Conservation (phyloP, 1,140 invertebrate genomes). For the Anastrepha obliqua region DNA sequence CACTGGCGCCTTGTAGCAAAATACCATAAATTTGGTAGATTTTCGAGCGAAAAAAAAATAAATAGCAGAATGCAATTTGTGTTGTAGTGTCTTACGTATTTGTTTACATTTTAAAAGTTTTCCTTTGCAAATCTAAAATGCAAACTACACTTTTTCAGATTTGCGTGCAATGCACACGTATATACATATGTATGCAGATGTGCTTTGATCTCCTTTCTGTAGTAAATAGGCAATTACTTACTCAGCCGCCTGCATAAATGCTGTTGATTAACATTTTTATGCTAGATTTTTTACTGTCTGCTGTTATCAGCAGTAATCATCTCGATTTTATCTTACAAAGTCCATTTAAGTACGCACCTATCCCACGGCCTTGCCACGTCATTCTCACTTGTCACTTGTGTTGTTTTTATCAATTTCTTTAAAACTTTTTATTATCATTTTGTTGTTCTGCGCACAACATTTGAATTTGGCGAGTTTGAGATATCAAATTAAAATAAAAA, state of each 20-base stretch:
- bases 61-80: background rate
- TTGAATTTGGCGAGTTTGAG: conserved; percentile 6
- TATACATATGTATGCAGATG: too few species aligned
- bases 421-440: background rate
- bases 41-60: background rate
- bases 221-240: too few species aligned
- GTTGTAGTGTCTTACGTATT: background rate
- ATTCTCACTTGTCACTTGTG: background rate
- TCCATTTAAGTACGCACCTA: background rate
- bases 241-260: too few species aligned
- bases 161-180: too few species aligned
- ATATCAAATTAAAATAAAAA: background rate
- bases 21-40: background rate
- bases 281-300: too few species aligned
- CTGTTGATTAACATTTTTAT: too few species aligned
- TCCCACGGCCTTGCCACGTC: conserved; percentile 15
- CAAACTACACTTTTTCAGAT: too few species aligned
- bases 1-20: background rate
- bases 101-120: background rate
- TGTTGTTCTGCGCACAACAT: background rate
- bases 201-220: too few species aligned
- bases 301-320: too few species aligned
- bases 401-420: conserved; percentile 1
- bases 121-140: background rate
- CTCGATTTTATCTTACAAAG: too few species aligned